These are phyloP conservation scores for Microvelia longipes DNA, from an alignment of 1,140 invertebrate species.

Conservation along the genomic window DNA sequence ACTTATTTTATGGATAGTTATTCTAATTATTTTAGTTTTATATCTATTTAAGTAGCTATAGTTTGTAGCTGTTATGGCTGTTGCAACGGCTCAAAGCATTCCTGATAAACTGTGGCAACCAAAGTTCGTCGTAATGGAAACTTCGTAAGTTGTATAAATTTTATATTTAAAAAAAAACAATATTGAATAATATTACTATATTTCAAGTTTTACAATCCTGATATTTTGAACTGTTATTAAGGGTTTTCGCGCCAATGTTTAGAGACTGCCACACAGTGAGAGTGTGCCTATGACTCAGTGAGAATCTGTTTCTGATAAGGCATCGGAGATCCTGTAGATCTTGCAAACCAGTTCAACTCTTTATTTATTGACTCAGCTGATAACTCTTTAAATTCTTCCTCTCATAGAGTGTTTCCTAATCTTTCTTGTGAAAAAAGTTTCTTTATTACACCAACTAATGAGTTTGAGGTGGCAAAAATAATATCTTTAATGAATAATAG, in stretches of 20 bases:
- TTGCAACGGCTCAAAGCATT: conserved; percentile 36
- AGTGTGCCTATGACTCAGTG: neutral
- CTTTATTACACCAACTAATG: too few species aligned
- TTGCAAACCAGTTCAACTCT: too few species aligned
- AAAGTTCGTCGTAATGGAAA: conserved; percentile 61
- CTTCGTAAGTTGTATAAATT: conserved; percentile 42
- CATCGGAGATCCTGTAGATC: neutral
- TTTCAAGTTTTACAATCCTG: neutral
- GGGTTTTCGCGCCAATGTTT: neutral
- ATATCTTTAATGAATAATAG: too few species aligned
- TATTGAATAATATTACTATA: neutral
- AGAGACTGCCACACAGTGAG: neutral
- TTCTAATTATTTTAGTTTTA: too few species aligned
- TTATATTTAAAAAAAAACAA: neutral
- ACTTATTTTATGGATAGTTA: too few species aligned
- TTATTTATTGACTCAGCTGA: too few species aligned
- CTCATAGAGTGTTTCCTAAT: too few species aligned
- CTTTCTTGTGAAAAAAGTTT: too few species aligned
- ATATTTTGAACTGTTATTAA: neutral
- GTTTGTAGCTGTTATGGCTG: conserved; percentile 1
- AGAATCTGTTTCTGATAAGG: neutral
- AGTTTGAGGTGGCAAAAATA: too few species aligned
- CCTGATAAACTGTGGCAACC: conserved; percentile 77
- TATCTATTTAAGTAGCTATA: too few species aligned
- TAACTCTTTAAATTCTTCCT: too few species aligned